Conservation (phyloP, 2,888 invertebrate genomes). For the Netelia fuscicornis region DNA sequence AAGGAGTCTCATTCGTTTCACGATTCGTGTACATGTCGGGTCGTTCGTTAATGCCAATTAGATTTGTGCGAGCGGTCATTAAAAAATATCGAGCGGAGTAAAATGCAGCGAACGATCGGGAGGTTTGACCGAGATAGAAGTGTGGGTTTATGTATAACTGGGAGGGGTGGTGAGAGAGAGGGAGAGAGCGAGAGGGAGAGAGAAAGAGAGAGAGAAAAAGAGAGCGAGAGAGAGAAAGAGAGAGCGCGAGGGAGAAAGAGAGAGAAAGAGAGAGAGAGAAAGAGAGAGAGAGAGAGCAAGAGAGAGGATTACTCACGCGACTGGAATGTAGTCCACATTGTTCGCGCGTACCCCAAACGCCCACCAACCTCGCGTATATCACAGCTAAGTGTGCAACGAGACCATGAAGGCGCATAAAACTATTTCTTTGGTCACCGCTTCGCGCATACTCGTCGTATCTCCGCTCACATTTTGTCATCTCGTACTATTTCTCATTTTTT, state of each 20-base stretch:
- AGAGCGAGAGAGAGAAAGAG: too few species aligned
- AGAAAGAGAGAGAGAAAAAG: too few species aligned
- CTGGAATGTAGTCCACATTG: slow-evolving; percentile 78
- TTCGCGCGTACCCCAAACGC: slow-evolving; percentile 70
- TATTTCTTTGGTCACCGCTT: background rate
- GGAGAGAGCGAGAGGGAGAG: background rate
- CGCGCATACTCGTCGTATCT: too few species aligned
- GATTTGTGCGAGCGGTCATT: slow-evolving; percentile 69
- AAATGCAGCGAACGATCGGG: slow-evolving; percentile 29
- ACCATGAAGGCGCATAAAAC: slow-evolving; percentile 7
- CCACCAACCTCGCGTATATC: slow-evolving; percentile 62
- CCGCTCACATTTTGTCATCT: too few species aligned
- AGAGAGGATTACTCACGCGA: slow-evolving; percentile 73
- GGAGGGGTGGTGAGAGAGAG: slow-evolving; percentile 54
- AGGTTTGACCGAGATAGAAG: slow-evolving; percentile 58
- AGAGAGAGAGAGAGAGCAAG: slow-evolving; percentile 69
- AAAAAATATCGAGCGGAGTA: slow-evolving; percentile 11
- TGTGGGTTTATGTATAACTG: slow-evolving; percentile 35
- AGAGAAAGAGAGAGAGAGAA: slow-evolving; percentile 67
- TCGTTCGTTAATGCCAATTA: slow-evolving; percentile 71
- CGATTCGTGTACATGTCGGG: slow-evolving; percentile 61
- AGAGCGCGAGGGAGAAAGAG: too few species aligned
- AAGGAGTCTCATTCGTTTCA: slow-evolving; percentile 41
- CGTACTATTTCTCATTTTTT: too few species aligned
- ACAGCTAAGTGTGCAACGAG: background rate